phyloP scores from a whole-genome alignment of 2,113 vertebrate genomes.

The Lucifuga dentata region DNA sequence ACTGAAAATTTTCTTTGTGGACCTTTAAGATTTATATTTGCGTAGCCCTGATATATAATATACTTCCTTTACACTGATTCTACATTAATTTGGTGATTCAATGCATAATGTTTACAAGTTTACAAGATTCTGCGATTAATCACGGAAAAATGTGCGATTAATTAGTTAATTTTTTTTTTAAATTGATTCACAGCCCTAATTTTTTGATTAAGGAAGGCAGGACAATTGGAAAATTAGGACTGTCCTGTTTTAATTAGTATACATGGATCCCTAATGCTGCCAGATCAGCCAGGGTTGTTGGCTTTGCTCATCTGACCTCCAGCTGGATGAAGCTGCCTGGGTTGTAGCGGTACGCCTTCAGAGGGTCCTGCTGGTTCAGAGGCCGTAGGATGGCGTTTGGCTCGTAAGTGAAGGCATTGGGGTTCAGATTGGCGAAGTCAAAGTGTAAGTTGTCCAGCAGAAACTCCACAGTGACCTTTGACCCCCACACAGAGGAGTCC shows the following conservation, averaged over 20 bases:
- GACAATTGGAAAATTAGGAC: too few relatives aligned
- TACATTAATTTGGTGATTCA: too few relatives aligned
- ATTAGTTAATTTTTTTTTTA: too few relatives aligned
- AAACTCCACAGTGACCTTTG: constrained; percentile 87
- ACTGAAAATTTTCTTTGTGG: too few relatives aligned
- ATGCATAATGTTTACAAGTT: too few relatives aligned
- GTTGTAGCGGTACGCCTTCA: constrained; percentile 92
- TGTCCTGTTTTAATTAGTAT: background rate
- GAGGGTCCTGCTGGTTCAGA: constrained; percentile 88
- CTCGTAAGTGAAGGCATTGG: constrained; percentile 89
- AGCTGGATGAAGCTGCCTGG: constrained; percentile 97
- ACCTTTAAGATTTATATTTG: too few relatives aligned
- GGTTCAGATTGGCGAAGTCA: constrained; percentile 86
- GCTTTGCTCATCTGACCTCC: constrained; percentile 84
- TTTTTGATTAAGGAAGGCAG: too few relatives aligned
- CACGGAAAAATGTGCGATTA: too few relatives aligned
- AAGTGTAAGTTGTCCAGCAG: constrained; percentile 93
- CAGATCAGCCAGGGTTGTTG: background rate
- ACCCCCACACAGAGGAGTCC: constrained; percentile 73
- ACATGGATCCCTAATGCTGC: background rate
- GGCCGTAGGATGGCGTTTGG: constrained; percentile 87
- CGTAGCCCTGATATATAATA: too few relatives aligned
- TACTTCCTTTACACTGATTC: too few relatives aligned
- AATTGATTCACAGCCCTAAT: too few relatives aligned
- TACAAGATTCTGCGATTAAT: too few relatives aligned